A percentile compares a stretch with the other conserved stretches of the same genome.
Evolutionary conservation across 2,888 invertebrate species (phyloP).

Genomic region (Sinopyrophorus schimmeli): DNA sequence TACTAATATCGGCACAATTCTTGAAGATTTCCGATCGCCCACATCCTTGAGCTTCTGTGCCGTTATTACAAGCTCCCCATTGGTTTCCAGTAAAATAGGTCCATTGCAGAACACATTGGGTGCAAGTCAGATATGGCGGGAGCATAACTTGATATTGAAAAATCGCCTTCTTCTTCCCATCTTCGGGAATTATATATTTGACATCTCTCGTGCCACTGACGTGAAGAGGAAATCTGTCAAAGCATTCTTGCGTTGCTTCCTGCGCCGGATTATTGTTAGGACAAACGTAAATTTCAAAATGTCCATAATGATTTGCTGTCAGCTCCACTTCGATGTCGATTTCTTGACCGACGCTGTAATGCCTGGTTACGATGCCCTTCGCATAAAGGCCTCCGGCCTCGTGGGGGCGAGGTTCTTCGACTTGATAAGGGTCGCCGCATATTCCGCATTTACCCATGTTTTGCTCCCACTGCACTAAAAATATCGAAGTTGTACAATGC

Average conservation of each 20-base stretch:
- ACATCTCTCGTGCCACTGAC: constrained; percentile 72
- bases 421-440: constrained; percentile 84
- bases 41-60: constrained; percentile 85
- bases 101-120: constrained; percentile 92
- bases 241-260: constrained; percentile 81
- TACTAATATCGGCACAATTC: constrained; percentile 87
- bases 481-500: not conserved
- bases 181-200: constrained; percentile 46
- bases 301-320: constrained; percentile 87
- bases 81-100: constrained; percentile 91
- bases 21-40: constrained; percentile 90
- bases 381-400: constrained; percentile 87
- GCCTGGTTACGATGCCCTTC: constrained; percentile 80
- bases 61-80: constrained; percentile 87
- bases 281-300: constrained; percentile 83
- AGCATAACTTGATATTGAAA: constrained; percentile 73
- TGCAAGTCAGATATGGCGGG: constrained; percentile 82
- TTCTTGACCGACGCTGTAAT: constrained; percentile 83
- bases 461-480: constrained; percentile 82
- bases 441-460: constrained; percentile 85
- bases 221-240: constrained; percentile 77
- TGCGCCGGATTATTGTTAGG: constrained; percentile 80
- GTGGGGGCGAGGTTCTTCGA: constrained; percentile 75
- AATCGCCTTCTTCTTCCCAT: constrained; percentile 52
- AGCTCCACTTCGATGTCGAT: constrained; percentile 85